These are phyloP conservation scores for Pachymerium ferrugineum DNA, from an alignment of 2,888 invertebrate genomes.

Conservation along the genomic window DNA sequence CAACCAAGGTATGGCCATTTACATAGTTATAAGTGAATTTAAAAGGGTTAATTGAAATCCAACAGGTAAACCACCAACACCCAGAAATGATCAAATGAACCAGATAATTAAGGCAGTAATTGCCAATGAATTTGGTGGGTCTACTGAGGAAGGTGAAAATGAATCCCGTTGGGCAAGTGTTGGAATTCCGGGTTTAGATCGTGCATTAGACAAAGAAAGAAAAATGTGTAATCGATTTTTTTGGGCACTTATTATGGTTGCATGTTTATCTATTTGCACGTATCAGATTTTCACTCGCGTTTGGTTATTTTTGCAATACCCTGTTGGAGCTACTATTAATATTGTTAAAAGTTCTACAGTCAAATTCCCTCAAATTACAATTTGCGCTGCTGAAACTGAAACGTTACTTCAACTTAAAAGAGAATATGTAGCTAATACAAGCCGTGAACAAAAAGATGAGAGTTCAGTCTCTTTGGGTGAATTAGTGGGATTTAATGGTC, in stretches of 20 bases:
- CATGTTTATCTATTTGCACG: not conserved
- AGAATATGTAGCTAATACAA: not conserved
- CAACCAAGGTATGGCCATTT: no score
- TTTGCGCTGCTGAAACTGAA: not conserved
- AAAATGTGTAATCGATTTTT: not conserved
- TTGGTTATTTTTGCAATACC: not conserved
- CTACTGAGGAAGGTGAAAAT: not conserved
- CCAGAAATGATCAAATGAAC: no score
- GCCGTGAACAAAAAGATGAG: not conserved
- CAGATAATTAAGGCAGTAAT: not conserved
- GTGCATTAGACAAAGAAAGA: not conserved
- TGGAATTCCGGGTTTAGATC: not conserved
- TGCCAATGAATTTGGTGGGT: no score
- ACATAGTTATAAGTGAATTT: no score
- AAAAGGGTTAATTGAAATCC: no score
- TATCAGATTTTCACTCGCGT: not conserved
- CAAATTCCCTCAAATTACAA: not conserved
- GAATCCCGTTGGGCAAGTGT: not conserved
- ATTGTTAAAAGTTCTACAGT: not conserved
- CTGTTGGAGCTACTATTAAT: not conserved
- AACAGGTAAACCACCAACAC: no score
- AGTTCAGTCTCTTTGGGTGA: not conserved
- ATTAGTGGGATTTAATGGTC: not conserved
- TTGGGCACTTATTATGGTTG: not conserved
- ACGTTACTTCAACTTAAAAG: not conserved